phyloP scores from a whole-genome alignment of 2,888 invertebrate genomes.

The Argyresthia goedartella region DNA sequence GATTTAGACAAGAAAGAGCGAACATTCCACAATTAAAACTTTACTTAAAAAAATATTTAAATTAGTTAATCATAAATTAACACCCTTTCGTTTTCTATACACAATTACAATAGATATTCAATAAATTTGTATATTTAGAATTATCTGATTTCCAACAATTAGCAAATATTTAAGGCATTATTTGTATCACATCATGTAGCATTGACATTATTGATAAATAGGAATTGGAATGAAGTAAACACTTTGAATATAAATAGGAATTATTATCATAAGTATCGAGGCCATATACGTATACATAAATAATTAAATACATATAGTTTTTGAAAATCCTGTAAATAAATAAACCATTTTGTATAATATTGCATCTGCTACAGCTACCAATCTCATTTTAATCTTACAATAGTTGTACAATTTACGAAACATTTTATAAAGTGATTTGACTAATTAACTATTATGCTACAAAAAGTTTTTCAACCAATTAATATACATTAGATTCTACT shows the following conservation, averaged over 20 bases:
- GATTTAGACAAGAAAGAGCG: not conserved
- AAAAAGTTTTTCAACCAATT: constrained; percentile 10
- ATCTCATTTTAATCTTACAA: not conserved
- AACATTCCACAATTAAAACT: constrained; percentile 16
- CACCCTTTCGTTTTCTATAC: constrained; percentile 16
- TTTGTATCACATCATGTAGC: not conserved
- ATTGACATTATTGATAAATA: not conserved
- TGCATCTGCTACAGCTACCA: not conserved
- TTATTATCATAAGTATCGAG: not conserved
- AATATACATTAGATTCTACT: constrained; percentile 2
- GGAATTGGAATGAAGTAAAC: not conserved
- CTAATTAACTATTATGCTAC: constrained; percentile 56
- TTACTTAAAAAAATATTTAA: constrained; percentile 32
- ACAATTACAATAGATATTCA: constrained; percentile 21
- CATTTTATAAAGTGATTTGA: constrained; percentile 38
- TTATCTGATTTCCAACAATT: constrained; percentile 8
- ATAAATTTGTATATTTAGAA: constrained; percentile 16
- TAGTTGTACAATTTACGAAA: constrained; percentile 22
- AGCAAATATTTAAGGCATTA: not conserved
- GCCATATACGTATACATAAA: not conserved
- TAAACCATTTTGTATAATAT: not conserved
- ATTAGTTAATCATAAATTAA: constrained; percentile 35
- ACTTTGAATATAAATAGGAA: not conserved
- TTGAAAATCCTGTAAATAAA: not conserved
- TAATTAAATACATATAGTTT: not conserved